Base-by-base conservation (phyloP, 92 coral and sea anemone species). In the Pocillopora meandrina region DNA sequence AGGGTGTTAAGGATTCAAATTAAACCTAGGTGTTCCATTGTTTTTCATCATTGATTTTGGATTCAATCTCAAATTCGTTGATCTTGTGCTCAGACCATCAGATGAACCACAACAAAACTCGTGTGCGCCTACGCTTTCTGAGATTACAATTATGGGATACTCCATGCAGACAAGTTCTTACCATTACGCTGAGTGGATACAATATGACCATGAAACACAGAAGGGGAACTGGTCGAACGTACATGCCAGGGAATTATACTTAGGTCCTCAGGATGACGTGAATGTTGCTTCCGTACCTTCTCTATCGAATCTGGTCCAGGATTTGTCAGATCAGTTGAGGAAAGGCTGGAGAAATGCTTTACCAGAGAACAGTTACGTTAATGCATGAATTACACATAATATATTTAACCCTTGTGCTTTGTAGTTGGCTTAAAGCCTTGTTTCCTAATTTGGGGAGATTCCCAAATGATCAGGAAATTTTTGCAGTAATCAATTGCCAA, bases 131-230 rank as follows among this genome's bases (percentile, higher is more conserved):
- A 31, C 31, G 36, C 91, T 87, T 18, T 57, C 89, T 16, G 93
- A 92, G 65, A 94, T 90, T 52, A 90, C 65, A 17, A 80, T 94
- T 35, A 94, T 94, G 98, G 98, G 98, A 21, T 94, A 94, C 82
- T 94, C 98, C 1, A 87, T 94, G 95, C 98, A 94, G 69, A 92
- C 98, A 59, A 76, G 78, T 52, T 68, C 63, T 63, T 65, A 80
- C 67, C 89, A 95, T 26, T 94, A 90, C 86, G 89, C 98, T 1
- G 98, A 94, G 80, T 94, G 98, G 98, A 75, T 94, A 21, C 85
- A 89, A 88, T 94, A 87, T 68, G 84, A 93, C 34, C 84, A 87
- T 21, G 26, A 66, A 12, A 79, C 79, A 52, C 70, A n/a, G 72
- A 65, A 61, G 55, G 90, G 90, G 17, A 92, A 94, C 84, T 92